Base-by-base conservation (phyloP, 37 sponge, comb jelly and placozoan species). In the Lycopodina hypogea region DNA sequence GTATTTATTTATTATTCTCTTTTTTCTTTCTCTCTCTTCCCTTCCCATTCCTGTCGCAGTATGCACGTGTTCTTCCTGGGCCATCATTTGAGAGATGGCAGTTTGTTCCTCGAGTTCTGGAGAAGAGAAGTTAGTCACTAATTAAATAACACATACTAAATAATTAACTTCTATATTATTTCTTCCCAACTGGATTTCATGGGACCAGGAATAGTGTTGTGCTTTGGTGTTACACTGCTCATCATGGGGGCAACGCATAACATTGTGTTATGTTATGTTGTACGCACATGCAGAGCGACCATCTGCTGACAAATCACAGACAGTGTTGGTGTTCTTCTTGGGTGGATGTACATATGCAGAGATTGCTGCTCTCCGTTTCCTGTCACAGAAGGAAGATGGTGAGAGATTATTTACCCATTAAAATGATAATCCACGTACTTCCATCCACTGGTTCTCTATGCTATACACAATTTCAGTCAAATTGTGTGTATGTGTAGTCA, bases 281-380 rank as follows among this genome's bases (percentile, higher is more conserved):
- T n/a, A n/a, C n/a, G n/a, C n/a, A n/a, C n/a, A n/a, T 58, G 12
- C 42, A 76, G 79, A 65, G 64, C 51, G 80, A 21, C 77, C 88
- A 18, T 61, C 85, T 3, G 34, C 78, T 19, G 95, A 90, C 34
- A 63, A 76, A 17, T 87, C 81, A 32, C 79, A 84, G 55, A 67
- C 92, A 0, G 84, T 90, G 1, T 68, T 99, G 53, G 93, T 99
- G 26, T 93, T 87, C 84, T 99, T 99, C 90, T 61, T 99, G 32
- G 99, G 99, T 22, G 99, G 99, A 0, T 89, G 89, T 48, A 93
- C 94, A 1, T 93, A 88, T 64, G 96, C 96, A 50, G 99, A 99
- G 75, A 88, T 99, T 21, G 86, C 96, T 26, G 99, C 99, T 8
- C 83, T 99, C 36, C 69, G 96, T 2, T 99, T 90, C 81, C 84